Percentiles rank a stretch among this genome's conserved stretches.
phyloP scores from a whole-genome alignment of 1,140 invertebrate species.

The Euglossa dilemma region DNA sequence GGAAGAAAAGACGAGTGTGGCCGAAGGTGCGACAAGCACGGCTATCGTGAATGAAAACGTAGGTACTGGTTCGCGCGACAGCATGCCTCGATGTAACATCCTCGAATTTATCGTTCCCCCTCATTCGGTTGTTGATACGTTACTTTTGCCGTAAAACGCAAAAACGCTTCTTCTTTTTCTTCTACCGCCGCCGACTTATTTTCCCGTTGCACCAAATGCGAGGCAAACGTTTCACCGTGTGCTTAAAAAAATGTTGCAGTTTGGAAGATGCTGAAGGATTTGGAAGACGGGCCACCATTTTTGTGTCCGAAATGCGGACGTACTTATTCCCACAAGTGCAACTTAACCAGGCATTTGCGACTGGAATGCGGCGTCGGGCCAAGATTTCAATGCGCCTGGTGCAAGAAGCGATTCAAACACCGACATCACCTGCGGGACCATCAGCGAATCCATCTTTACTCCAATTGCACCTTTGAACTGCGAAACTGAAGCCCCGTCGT shows the following conservation, averaged over 20 bases:
- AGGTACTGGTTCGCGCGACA: background rate
- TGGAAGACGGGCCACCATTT: slow-evolving; percentile 68
- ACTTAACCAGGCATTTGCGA: slow-evolving; percentile 79
- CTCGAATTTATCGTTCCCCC: background rate
- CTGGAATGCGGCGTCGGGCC: slow-evolving; percentile 84
- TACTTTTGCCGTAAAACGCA: background rate
- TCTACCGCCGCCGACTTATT: background rate
- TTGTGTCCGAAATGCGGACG: slow-evolving; percentile 79
- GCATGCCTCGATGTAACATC: slow-evolving; percentile 44
- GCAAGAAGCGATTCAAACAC: slow-evolving; percentile 82
- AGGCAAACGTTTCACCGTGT: slow-evolving; percentile 17
- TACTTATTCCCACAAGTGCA: slow-evolving; percentile 79
- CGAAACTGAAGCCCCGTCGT: slow-evolving; percentile 41
- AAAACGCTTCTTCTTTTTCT: slow-evolving; percentile 53
- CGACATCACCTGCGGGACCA: slow-evolving; percentile 80
- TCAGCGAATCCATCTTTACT: slow-evolving; percentile 67
- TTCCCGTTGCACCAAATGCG: background rate
- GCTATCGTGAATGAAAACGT: too few relatives aligned
- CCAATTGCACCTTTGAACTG: slow-evolving; percentile 52
- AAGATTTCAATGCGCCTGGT: slow-evolving; percentile 81
- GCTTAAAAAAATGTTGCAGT: slow-evolving; percentile 69
- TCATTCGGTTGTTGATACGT: slow-evolving; percentile 15
- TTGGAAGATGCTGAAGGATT: slow-evolving; percentile 60
- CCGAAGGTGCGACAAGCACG: background rate
- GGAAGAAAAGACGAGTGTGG: too few relatives aligned